Conservation (phyloP, 1,140 invertebrate genomes). For the Conus betulinus region DNA sequence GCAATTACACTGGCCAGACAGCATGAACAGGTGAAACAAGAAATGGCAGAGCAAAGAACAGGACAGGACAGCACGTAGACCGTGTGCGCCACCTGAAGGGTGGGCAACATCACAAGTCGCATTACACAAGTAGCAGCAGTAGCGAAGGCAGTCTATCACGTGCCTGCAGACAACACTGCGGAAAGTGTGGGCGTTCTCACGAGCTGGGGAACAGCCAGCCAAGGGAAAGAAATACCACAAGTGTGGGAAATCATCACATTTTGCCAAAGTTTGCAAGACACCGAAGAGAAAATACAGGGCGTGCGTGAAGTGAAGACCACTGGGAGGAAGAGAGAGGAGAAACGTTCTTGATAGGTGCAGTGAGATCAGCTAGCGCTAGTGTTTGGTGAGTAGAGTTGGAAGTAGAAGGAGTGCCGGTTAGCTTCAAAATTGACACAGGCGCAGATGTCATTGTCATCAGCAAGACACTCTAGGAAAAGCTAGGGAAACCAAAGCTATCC, state of each 20-base stretch:
- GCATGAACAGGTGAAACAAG: no score
- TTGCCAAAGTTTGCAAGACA: conserved; percentile 22
- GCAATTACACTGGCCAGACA: no score
- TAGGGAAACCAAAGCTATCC: neutral
- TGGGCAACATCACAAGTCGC: no score
- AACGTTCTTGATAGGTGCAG: neutral
- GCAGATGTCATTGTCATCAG: conserved; percentile 31
- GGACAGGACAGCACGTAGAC: no score
- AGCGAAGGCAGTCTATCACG: no score
- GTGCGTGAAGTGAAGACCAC: neutral
- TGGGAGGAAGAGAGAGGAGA: neutral
- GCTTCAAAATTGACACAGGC: conserved; percentile 42
- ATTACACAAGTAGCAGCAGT: no score
- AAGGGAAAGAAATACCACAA: conserved; percentile 17
- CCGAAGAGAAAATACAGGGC: no score
- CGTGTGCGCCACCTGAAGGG: no score
- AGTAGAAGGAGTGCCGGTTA: neutral
- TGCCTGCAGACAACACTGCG: no score
- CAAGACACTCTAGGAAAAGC: neutral
- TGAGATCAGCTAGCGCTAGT: neutral
- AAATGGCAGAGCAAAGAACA: no score
- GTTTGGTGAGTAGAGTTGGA: neutral
- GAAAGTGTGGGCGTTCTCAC: no score
- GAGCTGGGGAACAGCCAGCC: no score
- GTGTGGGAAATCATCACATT: conserved; percentile 20